Evolutionary conservation across 1,140 invertebrate species (phyloP).

Genomic region (Drosophila sulfurigaster): DNA sequence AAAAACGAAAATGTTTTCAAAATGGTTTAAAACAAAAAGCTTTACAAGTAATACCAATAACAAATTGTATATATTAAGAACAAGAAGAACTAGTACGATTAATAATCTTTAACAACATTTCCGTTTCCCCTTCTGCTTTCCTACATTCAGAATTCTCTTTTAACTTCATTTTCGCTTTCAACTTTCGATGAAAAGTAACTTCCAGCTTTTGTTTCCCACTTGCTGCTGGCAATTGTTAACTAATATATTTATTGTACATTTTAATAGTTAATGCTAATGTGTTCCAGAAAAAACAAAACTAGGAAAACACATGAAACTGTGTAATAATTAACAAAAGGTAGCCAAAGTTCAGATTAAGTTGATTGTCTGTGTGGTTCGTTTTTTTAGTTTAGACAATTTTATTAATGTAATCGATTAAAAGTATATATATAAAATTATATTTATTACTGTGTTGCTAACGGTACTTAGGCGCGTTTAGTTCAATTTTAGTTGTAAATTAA

Average conservation of each 20-base stretch:
- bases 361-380: constrained; percentile 23
- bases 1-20: constrained; percentile 33
- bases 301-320: constrained; percentile 30
- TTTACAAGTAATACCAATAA: constrained; percentile 58
- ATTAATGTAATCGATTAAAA: constrained; percentile 8
- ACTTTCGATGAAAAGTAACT: constrained; percentile 1
- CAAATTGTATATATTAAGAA: constrained; percentile 57
- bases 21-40: constrained; percentile 68
- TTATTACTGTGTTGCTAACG: constrained; percentile 35
- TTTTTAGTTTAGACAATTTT: constrained; percentile 68
- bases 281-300: constrained; percentile 60
- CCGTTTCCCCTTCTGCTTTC: not conserved
- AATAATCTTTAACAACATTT: not conserved
- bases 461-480: constrained; percentile 60
- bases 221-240: constrained; percentile 35
- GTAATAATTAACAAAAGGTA: constrained; percentile 59
- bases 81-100: constrained; percentile 3
- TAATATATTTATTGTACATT: constrained; percentile 45
- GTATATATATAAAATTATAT: constrained; percentile 31
- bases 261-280: constrained; percentile 68
- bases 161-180: not conserved
- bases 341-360: constrained; percentile 68
- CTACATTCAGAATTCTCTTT: constrained; percentile 7
- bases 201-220: constrained; percentile 17
- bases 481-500: constrained; percentile 41